Conservation (phyloP, 2,797 vertebrate species). For the Chanos chanos region DNA sequence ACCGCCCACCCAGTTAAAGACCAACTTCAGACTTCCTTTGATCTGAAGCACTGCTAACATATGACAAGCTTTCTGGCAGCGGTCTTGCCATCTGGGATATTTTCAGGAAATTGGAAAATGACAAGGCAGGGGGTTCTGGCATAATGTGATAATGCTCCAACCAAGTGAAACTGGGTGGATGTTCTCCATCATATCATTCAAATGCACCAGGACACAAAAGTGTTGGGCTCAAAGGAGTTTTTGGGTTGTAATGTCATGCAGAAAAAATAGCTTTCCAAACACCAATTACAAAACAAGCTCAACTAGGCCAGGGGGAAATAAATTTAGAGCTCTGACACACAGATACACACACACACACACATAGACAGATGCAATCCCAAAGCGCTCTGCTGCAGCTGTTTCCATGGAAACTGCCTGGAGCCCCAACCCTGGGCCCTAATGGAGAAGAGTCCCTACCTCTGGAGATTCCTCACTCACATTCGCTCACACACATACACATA, state of each 20-base stretch:
- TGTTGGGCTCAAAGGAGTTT: too few relatives aligned
- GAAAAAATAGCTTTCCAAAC: too few relatives aligned
- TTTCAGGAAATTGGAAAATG: too few relatives aligned
- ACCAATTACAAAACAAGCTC: conserved; percentile 27
- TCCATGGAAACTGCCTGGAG: conserved; percentile 81
- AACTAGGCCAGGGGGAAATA: conserved; percentile 43
- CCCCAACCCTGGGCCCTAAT: conserved; percentile 65
- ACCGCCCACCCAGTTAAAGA: too few relatives aligned
- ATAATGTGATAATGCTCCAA: too few relatives aligned
- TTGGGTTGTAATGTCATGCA: too few relatives aligned
- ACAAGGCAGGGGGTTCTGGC: too few relatives aligned
- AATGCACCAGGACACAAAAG: too few relatives aligned
- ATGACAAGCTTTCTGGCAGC: too few relatives aligned
- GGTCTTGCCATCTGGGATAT: too few relatives aligned
- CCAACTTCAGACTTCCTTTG: too few relatives aligned
- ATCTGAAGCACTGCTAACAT: too few relatives aligned
- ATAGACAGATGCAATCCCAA: conserved; percentile 56
- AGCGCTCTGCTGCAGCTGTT: conserved; percentile 76
- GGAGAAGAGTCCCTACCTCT: conserved; percentile 61
- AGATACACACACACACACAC: conserved; percentile 10
- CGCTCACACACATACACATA: conserved; percentile 24
- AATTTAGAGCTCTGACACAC: conserved; percentile 36
- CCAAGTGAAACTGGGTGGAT: background rate
- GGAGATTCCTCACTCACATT: conserved; percentile 36
- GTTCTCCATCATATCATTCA: background rate